Conservation (phyloP, 1,140 invertebrate genomes). For the Pantala flavescens region DNA sequence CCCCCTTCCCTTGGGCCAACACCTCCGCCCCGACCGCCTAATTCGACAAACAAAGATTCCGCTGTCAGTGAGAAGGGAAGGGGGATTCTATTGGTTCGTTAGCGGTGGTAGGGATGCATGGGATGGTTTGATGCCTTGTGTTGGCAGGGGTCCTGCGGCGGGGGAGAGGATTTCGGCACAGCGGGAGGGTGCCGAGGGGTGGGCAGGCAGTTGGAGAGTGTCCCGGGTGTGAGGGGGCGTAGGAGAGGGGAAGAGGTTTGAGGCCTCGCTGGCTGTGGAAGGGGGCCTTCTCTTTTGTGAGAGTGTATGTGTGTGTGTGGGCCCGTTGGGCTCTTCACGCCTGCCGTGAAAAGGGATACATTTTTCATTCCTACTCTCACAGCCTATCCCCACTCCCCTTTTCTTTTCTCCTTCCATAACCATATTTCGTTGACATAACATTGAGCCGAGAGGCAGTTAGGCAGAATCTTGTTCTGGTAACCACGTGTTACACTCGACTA, state of each 20-base stretch:
- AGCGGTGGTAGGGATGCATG: background rate
- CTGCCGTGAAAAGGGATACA: constrained; percentile 4
- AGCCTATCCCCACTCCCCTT: background rate
- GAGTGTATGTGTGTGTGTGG: background rate
- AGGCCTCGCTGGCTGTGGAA: background rate
- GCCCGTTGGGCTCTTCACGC: constrained; percentile 1
- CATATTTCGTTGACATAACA: constrained; percentile 10
- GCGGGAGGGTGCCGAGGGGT: background rate
- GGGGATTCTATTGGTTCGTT: constrained; percentile 8
- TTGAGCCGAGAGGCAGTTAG: background rate
- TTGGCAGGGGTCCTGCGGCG: background rate
- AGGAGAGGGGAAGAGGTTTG: background rate
- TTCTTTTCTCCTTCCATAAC: background rate
- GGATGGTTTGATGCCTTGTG: background rate
- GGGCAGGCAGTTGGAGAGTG: background rate
- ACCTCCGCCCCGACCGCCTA: constrained; percentile 19
- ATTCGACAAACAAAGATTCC: constrained; percentile 23
- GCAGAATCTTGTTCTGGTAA: background rate
- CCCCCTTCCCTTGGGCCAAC: background rate
- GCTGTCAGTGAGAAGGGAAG: constrained; percentile 14
- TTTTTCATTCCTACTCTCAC: background rate
- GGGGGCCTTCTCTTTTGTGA: background rate
- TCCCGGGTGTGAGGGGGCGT: background rate
- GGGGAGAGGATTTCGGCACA: background rate
- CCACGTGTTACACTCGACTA: background rate